Base-by-base conservation (phyloP, 2,113 vertebrate genomes). In the Passer montanus region DNA sequence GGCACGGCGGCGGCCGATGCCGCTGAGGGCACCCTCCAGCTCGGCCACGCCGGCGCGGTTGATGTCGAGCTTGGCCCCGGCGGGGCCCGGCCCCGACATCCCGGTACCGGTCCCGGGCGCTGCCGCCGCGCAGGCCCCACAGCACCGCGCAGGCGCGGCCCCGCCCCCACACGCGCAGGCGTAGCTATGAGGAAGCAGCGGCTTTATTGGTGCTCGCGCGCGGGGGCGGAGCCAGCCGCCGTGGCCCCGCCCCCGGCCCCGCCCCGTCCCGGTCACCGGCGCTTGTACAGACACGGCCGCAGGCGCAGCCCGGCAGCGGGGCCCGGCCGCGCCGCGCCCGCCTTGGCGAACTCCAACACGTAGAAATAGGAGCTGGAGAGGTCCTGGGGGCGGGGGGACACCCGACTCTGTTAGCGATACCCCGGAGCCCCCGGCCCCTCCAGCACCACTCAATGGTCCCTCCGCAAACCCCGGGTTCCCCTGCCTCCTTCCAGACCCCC, bases 291-390 rank as follows among this genome's bases (percentile, higher is more conserved):
- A 15, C 90, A 89, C 13, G 70, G 64, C 27, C 17, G 63, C 39
- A 84, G 37, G 19, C 55, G 23, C 35, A 55, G 7, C 2, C 97
- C 97, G 13, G 91, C 91, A 26, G 97, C 62, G 96, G 97, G 2
- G 73, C 35, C 43, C 5, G 96, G 91, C 39, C 92, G 18, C 92
- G 93, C 35, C 97, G 91, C 3, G 95, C 92, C 96, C 3, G 85
- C 97, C 97, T 99, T 99, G 75, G 97, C 17, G 84, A 99, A 99
- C 70, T 99, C 99, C 95, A 99, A 99, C 9, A 98, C 89, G 97
- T 97, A 98, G 97, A 99, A 99, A 93, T 99, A 98, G 90, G 97
- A 98, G 89, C 98, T 99, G 77, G 98, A 98, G 20, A 98, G 96
- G 68, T 99, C 98, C 99, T 99, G 84, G 7, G 30, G 43, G 35